These are phyloP conservation scores for Aleiodes testaceus DNA, from an alignment of 2,888 invertebrate genomes.

Conservation along the genomic window DNA sequence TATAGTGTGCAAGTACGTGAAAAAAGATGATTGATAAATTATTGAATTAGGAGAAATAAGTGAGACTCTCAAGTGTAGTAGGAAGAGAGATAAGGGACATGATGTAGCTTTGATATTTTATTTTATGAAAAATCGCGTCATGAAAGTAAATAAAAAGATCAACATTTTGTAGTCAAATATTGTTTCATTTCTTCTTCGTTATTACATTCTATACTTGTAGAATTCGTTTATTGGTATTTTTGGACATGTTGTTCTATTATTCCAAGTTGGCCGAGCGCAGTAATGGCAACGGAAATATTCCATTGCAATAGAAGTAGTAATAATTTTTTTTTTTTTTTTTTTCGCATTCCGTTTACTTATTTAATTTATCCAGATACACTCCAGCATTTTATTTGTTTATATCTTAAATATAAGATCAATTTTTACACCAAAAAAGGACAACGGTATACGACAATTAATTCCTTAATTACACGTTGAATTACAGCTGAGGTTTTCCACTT, in stretches of 20 bases:
- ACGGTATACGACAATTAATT: conserved; percentile 68
- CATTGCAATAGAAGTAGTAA: conserved; percentile 63
- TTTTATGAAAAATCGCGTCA: too few species aligned
- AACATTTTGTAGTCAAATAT: conserved; percentile 15
- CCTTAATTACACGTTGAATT: conserved; percentile 69
- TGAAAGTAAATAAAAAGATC: conserved; percentile 1
- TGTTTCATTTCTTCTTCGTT: not conserved
- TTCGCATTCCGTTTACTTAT: conserved; percentile 37
- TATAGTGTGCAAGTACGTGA: too few species aligned
- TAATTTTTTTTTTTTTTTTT: conserved; percentile 54
- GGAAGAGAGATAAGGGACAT: too few species aligned
- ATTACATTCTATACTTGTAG: conserved; percentile 23
- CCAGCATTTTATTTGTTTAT: conserved; percentile 49
- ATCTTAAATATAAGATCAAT: conserved; percentile 69
- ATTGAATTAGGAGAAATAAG: too few species aligned
- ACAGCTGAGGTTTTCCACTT: conserved; percentile 59
- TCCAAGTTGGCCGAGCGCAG: not conserved
- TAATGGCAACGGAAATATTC: conserved; percentile 7
- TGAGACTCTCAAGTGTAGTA: too few species aligned
- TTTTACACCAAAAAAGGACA: conserved; percentile 63
- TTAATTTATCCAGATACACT: conserved; percentile 49
- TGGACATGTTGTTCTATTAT: not conserved
- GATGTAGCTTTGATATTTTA: too few species aligned
- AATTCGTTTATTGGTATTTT: not conserved
- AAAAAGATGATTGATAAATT: too few species aligned